Percentiles rank a stretch among this genome's conserved stretches.
These are phyloP conservation scores for Tolypeutes matacus DNA, from an alignment of 2,797 vertebrate species.

Conservation along the genomic window DNA sequence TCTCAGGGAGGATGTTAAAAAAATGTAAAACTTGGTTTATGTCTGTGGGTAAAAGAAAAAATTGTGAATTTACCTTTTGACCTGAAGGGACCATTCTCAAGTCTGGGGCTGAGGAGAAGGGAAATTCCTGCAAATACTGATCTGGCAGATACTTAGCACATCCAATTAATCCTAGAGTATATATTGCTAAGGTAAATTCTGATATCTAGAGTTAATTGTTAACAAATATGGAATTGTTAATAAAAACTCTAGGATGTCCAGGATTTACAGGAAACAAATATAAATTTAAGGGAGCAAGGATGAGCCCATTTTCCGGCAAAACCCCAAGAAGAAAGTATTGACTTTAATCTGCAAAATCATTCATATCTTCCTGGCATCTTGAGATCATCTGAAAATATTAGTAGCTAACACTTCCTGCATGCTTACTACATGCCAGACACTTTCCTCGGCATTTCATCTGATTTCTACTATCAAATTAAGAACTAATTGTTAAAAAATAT, in stretches of 20 bases:
- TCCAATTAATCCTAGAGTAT: background rate
- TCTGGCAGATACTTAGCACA: background rate
- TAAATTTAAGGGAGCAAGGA: background rate
- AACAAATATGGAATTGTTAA: background rate
- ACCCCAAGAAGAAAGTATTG: background rate
- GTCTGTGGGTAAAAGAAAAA: background rate
- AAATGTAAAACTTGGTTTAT: conserved; percentile 32
- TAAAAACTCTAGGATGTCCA: background rate
- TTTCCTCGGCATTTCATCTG: background rate
- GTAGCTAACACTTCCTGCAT: background rate
- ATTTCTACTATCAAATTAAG: background rate
- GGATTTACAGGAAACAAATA: background rate
- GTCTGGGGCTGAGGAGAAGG: background rate
- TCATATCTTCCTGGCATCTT: background rate
- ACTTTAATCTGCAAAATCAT: background rate
- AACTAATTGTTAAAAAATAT: background rate
- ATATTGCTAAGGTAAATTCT: background rate
- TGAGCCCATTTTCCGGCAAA: background rate
- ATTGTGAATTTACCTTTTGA: background rate
- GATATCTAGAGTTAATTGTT: background rate
- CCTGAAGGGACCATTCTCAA: background rate
- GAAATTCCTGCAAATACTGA: conserved; percentile 25
- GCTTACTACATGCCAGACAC: background rate
- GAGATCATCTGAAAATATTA: background rate
- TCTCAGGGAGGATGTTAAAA: background rate